Evolutionary conservation across 2,113 vertebrate species (phyloP).

Genomic region (Xenopus tropicalis): DNA sequence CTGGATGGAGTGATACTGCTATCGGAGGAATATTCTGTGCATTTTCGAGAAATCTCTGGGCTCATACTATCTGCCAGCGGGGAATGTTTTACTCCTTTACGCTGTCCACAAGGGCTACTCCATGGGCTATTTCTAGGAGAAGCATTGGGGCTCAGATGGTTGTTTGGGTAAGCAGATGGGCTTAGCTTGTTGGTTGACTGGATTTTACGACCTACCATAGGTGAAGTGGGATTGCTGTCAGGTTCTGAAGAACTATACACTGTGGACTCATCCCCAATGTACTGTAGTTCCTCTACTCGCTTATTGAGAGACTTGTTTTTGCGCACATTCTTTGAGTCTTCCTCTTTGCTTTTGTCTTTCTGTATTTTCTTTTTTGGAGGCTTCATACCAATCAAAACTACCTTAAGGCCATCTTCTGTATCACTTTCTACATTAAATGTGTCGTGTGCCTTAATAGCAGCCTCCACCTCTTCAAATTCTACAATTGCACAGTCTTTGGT

Average conservation of each 20-base stretch:
- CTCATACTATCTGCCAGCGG: conserved; percentile 76
- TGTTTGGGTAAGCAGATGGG: conserved; percentile 69
- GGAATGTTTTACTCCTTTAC: conserved; percentile 79
- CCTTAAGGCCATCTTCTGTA: conserved; percentile 68
- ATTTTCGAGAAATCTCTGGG: conserved; percentile 65
- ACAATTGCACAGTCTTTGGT: conserved; percentile 87
- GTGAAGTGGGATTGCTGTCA: conserved; percentile 87
- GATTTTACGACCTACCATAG: conserved; percentile 71
- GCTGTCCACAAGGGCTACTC: conserved; percentile 86
- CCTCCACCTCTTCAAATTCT: conserved; percentile 94
- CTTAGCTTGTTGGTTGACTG: conserved; percentile 73
- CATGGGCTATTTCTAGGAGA: conserved; percentile 90
- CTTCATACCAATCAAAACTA: conserved; percentile 87
- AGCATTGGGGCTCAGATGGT: conserved; percentile 84
- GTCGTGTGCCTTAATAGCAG: conserved; percentile 83
- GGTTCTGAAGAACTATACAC: conserved; percentile 93
- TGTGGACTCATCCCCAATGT: conserved; percentile 81
- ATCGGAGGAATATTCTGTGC: conserved; percentile 88
- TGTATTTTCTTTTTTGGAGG: conserved; percentile 90
- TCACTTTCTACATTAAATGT: conserved; percentile 66
- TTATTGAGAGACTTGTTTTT: conserved; percentile 83
- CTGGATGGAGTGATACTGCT: conserved; percentile 88
- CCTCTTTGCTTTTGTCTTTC: conserved; percentile 75
- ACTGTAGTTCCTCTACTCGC: conserved; percentile 88
- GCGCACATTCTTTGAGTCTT: conserved; percentile 60